Base-by-base conservation (phyloP, 2,888 invertebrate genomes). In the Timandra comae region DNA sequence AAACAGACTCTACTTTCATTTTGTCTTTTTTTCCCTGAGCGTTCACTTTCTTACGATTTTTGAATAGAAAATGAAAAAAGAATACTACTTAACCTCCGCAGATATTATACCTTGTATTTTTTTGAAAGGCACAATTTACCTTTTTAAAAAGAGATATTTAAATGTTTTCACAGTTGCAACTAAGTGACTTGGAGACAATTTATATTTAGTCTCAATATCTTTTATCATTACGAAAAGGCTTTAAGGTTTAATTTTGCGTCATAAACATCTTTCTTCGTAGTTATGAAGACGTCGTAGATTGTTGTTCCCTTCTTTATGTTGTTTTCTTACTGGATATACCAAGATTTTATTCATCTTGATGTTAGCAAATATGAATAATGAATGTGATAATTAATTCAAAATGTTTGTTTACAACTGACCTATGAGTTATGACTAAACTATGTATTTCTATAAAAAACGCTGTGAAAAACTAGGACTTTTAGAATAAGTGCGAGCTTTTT, bases 1-100 rank as follows among this genome's bases (percentile, higher is more conserved):
- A 80, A 84, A 82, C 72, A 73, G 79, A 72, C 70, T 81, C 74
- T 65, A 57, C 68, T 73, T 75, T 72, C 69, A 70, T 84, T 79
- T 67, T 69, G 68, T 74, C 70, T 77, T 78, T 79, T 75, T 68
- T 62, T 55, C 56, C 56, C 56, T 46, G 52, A 67, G 51, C 71
- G 73, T 74, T 77, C 75, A 72, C 72, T 77, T 77, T 79, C 74
- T 80, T 74, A 69, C 63, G 72, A 76, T 77, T 73, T 72, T 66
- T 57, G 56, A 67, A 79, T 76, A 64, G 63, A 71, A 71, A 58
- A 56, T 53, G 42, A 52, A 61, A 56, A 56, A 25, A 36, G 23
- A 12, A 30, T 6, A 16, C 32, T 28, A 25, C 30, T 42, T 42
- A 40, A 32, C 38, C 30, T 34, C 21, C 25, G 11, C 21, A 27